Evolutionary conservation across 2,797 vertebrate species (phyloP).

Genomic region (Brachyrhaphis roseni): DNA sequence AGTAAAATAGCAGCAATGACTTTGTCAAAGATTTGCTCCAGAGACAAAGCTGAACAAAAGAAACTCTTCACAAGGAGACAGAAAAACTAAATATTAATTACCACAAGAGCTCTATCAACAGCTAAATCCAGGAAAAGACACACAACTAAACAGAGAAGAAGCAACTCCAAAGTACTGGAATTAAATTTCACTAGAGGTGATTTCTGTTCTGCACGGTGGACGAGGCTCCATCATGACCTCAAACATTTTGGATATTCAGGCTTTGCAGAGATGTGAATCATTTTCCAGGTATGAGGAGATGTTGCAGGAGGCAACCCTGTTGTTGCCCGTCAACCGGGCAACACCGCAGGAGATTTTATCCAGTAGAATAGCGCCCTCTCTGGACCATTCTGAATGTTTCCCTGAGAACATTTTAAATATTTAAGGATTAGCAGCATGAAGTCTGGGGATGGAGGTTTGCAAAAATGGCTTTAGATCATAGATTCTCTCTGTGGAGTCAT

Average conservation of each 20-base stretch:
- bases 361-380: background rate
- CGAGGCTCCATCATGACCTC: background rate
- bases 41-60: background rate
- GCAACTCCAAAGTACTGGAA: background rate
- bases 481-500: too few relatives aligned
- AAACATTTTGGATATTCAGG: background rate
- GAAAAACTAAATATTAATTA: background rate
- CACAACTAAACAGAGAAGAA: background rate
- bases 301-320: background rate
- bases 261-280: background rate
- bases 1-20: background rate
- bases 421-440: background rate
- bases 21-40: background rate
- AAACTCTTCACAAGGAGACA: background rate
- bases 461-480: background rate
- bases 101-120: background rate
- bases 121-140: background rate
- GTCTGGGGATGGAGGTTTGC: background rate
- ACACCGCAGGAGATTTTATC: background rate
- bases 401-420: background rate
- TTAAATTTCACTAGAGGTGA: background rate
- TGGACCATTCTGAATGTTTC: background rate
- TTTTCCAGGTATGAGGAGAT: background rate
- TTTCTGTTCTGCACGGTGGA: background rate
- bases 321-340: background rate